A percentile compares a stretch with the other conserved stretches of the same genome.
Conservation (phyloP, 2,888 invertebrate genomes). For the Priocnemis perturbator region DNA sequence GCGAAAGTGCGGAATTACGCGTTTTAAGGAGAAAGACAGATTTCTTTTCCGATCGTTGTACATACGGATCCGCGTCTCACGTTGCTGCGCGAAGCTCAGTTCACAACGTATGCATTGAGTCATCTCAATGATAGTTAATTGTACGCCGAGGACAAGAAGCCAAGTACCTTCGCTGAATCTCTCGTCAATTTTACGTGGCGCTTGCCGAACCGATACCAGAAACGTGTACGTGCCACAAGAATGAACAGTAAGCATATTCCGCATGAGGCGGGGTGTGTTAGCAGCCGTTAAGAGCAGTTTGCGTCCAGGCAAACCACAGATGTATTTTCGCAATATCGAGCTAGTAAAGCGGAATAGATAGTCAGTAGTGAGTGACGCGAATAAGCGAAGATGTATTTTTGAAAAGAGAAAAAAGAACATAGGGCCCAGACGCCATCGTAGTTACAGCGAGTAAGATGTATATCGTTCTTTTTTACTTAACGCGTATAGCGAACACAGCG, state of each 20-base stretch:
- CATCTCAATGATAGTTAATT: slow-evolving; percentile 11
- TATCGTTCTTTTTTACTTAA: slow-evolving; percentile 2
- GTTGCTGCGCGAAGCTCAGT: background rate
- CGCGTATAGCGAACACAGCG: too few relatives aligned
- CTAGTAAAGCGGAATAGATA: background rate
- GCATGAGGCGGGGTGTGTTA: background rate
- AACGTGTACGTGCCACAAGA: slow-evolving; percentile 46
- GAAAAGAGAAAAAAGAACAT: slow-evolving; percentile 6
- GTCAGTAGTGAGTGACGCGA: background rate
- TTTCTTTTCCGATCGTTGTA: background rate
- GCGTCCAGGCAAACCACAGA: slow-evolving; percentile 33
- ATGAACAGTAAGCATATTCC: slow-evolving; percentile 20
- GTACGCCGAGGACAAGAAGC: slow-evolving; percentile 36
- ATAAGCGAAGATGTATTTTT: background rate
- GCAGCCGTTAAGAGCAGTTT: slow-evolving; percentile 43
- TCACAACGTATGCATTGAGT: background rate
- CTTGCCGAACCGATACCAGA: slow-evolving; percentile 37
- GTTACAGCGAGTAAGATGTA: background rate
- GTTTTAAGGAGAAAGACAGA: background rate
- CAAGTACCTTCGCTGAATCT: slow-evolving; percentile 51
- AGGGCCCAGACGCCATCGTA: background rate
- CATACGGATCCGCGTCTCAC: background rate
- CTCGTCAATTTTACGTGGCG: slow-evolving; percentile 57
- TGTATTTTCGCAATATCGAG: slow-evolving; percentile 43
- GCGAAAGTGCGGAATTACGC: too few relatives aligned